Evolutionary conservation across 2,797 vertebrate genomes (phyloP), one percentile per base, ranked within the genome.

Genomic region (Trachops cirrhosus): DNA sequence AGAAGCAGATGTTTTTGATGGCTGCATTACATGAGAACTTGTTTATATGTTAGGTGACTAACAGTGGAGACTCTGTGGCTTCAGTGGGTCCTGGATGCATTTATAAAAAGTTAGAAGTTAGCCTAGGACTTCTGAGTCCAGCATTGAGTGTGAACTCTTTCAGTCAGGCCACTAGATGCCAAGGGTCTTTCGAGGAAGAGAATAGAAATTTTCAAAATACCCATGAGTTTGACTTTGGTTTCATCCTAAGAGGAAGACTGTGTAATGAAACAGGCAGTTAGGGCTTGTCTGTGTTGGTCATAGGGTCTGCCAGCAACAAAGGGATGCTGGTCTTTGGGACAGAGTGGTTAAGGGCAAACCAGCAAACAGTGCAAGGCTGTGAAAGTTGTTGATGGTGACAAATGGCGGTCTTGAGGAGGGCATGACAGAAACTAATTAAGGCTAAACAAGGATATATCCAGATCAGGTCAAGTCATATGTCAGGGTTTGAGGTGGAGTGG

Each of bases 41-140:
- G 82, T 95, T 94, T 39, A 50, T 24, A 96, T 91, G 15, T 93
- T 91, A 37, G 44, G 24, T 91, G 21, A 0, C 0, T 92, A 95
- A 32, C 39, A 64, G 57, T 93, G 74, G 9, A 59, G 57, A 73
- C 32, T 77, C 50, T 6, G 22, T 62, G 57, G 68, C 24, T 94
- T 74, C 44, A 50, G 4, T 75, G 50, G 37, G 26, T 73, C 34
- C 73, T 89, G 85, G 88, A 70, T 87, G n/a, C 39, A 54, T 91
- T 90, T 87, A 54, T 88, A 71, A 88, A 67, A 84, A 29, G 54
- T 54, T 74, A 64, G 41, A 77, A 93, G 89, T 94, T 89, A 91
- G 57, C 48, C 80, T 26, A 86, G 50, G 62, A 86, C 29, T 87
- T 80, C 50, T 57, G 79, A 62, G 26, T 80, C 52, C 79, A 95